Conservation (phyloP, 2,888 invertebrate genomes). For the Pecten maximus region DNA sequence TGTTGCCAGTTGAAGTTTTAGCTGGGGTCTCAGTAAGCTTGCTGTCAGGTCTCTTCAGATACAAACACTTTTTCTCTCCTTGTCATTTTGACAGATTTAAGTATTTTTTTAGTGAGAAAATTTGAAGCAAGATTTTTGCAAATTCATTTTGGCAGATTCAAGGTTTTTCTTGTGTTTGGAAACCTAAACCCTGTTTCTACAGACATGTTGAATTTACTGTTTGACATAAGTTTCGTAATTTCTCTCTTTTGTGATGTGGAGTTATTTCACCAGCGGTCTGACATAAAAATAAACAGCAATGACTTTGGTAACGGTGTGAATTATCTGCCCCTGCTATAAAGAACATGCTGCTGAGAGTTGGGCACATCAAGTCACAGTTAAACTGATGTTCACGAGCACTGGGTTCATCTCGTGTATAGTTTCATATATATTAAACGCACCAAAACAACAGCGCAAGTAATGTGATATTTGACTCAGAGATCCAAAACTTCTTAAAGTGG, state of each 20-base stretch:
- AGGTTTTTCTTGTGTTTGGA: not conserved
- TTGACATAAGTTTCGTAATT: conserved; percentile 8
- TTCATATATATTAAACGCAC: too few species aligned
- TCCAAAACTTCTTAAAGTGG: too few species aligned
- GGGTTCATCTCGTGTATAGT: too few species aligned
- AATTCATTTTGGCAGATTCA: conserved; percentile 25
- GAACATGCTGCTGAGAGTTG: too few species aligned
- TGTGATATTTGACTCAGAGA: too few species aligned
- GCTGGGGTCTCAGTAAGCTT: not conserved
- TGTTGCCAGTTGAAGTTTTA: not conserved
- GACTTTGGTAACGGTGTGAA: not conserved
- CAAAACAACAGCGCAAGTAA: too few species aligned
- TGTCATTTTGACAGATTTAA: conserved; percentile 15
- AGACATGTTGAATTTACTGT: not conserved
- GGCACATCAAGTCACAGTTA: not conserved
- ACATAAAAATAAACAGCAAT: not conserved
- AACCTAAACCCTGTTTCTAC: not conserved
- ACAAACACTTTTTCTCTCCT: not conserved
- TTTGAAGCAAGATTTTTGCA: not conserved
- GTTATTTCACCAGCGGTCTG: not conserved
- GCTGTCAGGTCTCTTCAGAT: not conserved
- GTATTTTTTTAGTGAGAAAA: not conserved
- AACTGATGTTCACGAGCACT: too few species aligned
- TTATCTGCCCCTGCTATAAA: not conserved
- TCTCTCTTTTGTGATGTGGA: not conserved